Evolutionary conservation across 2,797 vertebrate genomes (phyloP).

Genomic region (Nyctibius grandis): DNA sequence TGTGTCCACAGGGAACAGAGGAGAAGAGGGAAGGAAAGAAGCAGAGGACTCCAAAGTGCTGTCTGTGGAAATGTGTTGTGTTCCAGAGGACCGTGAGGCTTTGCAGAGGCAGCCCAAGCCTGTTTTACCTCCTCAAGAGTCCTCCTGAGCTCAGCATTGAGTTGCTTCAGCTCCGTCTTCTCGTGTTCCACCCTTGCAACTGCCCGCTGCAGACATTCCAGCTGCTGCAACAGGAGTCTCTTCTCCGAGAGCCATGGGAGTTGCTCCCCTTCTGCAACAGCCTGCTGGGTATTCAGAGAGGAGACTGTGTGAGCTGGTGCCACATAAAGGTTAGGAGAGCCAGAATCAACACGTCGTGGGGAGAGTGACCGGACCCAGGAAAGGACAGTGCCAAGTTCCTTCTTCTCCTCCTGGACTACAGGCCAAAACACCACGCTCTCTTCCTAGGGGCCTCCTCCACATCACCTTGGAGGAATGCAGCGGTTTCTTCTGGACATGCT

Average conservation of each 20-base stretch:
- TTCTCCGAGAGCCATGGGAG: too few species aligned
- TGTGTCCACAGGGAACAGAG: too few species aligned
- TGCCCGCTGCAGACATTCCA: constrained; percentile 54
- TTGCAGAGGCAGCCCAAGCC: background rate
- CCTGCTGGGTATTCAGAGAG: too few species aligned
- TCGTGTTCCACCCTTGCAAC: constrained; percentile 62
- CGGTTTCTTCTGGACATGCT: background rate
- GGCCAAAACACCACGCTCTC: background rate
- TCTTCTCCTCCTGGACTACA: background rate
- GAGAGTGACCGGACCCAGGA: background rate
- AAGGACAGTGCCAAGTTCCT: background rate
- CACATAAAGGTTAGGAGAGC: background rate
- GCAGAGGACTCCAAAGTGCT: too few species aligned
- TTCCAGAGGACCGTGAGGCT: background rate
- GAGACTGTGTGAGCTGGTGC: background rate
- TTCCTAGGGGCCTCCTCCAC: background rate
- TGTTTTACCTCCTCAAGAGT: constrained; percentile 13
- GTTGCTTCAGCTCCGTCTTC: background rate
- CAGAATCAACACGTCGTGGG: rapidly evolving
- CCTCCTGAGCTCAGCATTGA: background rate
- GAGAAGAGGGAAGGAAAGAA: too few species aligned
- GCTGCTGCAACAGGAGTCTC: too few species aligned
- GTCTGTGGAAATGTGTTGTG: rapidly evolving
- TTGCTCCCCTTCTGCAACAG: too few species aligned
- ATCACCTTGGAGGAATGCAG: background rate